Base-by-base conservation (phyloP, 2,113 vertebrate genomes). In the Salvelinus namaycush region DNA sequence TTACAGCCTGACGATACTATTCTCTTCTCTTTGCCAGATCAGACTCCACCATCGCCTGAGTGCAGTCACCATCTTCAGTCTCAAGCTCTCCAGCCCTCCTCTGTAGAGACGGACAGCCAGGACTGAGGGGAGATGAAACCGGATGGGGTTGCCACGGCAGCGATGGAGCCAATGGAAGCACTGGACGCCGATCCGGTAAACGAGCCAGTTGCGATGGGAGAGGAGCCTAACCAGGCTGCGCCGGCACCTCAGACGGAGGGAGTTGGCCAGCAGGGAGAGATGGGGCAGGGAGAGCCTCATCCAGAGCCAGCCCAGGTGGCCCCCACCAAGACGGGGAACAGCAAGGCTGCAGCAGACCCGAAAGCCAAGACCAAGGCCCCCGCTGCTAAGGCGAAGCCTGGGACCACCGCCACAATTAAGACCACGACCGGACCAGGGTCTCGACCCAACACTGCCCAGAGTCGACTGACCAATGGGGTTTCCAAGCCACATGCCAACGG, bases 81-180 rank as follows among this genome's bases (percentile, higher is more conserved):
- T 44, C 8, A 44, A 44, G 39, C 39, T 44, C 39, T 24, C 62
- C 68, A 75, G 76, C 81, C 73, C 69, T 73, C 75, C 79, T 26
- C 57, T 18, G 72, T 83, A 78, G 88, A 86, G 84, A 84, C 86
- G 59, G 83, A 86, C 77, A 81, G 76, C 76, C 73, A 83, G 83
- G 76, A 88, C 74, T 81, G 64, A 26, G 84, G 80, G 84, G 87
- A 91, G 87, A 94, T 94, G 94, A 94, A 94, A 88, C 93, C 94
- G 59, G 94, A 94, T 89, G 94, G 94, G 76, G 92, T 93, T 82
- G 88, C 88, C 85, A 89, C 89, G 22, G 90, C 89, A 79, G 76
- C 86, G 0, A 68, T 91, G 85, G 93, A 93, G 87, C 91, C 92
- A 73, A 91, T 92, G 91, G 93, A 93, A 86, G 84, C 84, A 1